Evolutionary conservation across 2,113 vertebrate species (phyloP), one percentile per base, ranked within the genome.

Genomic region (Oriolus oriolus): DNA sequence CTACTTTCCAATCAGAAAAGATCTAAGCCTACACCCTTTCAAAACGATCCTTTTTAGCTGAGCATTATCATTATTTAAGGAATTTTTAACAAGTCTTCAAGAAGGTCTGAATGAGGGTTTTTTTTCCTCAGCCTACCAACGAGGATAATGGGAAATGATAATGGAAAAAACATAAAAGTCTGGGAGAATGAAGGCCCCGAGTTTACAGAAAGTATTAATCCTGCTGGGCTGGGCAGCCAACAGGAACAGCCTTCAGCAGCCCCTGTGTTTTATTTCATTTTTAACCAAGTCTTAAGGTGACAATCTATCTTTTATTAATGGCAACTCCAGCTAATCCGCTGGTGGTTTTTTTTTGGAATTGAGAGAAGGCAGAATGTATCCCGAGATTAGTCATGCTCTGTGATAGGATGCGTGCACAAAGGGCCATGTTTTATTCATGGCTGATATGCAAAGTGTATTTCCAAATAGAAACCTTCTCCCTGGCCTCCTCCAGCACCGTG

Each of bases 401-500:
- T 71, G 92, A 84, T 68, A 41, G 12, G 18, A 54, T 26, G 61
- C 56, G 61, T 84, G 75, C 65, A 49, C 81, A 78, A 91, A 91
- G 37, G 66, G 22, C 17, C 1, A 69, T 90, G 69, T 90, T 95
- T 89, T 94, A 94, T 93, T 93, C 87, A 87, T 81, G 24, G 65
- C 30, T 54, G 56, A 30, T 79, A 64, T 82, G 74, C 65, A 91
- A 84, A 87, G 52, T 16, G 24, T 7, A 39, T 87, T 94, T 93
- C 70, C 90, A 93, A 95, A 93, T 31, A 84, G 45, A 64, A 90
- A 71, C 44, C 33, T 82, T 82, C 65, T 81, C 47, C 42, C 37
- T 21, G 31, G 24, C 53, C 61, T 90, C 91, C 89, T 61, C 19
- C 42, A 3, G 49, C 26, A 9, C 56, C 17, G 18, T 31, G 26